Percentiles rank a stretch among this genome's conserved stretches.
These are phyloP conservation scores for Athetis lepigone DNA, from an alignment of 2,888 invertebrate genomes.

Conservation along the genomic window DNA sequence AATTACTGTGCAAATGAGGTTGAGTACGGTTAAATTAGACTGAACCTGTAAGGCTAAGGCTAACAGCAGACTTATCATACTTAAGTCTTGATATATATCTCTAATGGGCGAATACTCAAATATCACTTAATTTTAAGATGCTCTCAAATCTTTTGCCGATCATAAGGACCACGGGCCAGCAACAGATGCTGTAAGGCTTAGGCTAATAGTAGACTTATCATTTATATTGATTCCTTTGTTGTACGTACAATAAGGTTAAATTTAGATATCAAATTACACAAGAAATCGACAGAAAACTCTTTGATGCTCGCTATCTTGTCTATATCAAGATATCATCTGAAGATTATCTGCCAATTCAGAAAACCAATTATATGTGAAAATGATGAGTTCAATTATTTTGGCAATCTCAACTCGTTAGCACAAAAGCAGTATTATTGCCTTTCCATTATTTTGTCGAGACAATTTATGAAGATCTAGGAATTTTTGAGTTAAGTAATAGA, in stretches of 20 bases:
- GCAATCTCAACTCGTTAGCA: slow-evolving; percentile 18
- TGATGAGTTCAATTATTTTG: slow-evolving; percentile 20
- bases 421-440: not conserved
- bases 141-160: no score
- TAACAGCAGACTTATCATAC: no score
- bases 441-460: not conserved
- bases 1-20: no score
- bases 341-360: slow-evolving; percentile 5
- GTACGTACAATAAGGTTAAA: not conserved
- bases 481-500: not conserved
- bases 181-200: no score
- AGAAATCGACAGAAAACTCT: not conserved
- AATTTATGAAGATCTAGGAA: not conserved
- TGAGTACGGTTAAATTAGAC: no score
- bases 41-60: no score
- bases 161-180: no score
- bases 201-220: no score
- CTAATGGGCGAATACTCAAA: no score
- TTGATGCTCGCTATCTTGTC: not conserved
- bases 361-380: slow-evolving; percentile 14
- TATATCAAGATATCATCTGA: not conserved
- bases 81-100: no score
- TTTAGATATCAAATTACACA: not conserved
- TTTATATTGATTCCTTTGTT: no score
- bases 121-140: no score